phyloP scores from a whole-genome alignment of 2,797 vertebrate species.

The Alosa sapidissima region DNA sequence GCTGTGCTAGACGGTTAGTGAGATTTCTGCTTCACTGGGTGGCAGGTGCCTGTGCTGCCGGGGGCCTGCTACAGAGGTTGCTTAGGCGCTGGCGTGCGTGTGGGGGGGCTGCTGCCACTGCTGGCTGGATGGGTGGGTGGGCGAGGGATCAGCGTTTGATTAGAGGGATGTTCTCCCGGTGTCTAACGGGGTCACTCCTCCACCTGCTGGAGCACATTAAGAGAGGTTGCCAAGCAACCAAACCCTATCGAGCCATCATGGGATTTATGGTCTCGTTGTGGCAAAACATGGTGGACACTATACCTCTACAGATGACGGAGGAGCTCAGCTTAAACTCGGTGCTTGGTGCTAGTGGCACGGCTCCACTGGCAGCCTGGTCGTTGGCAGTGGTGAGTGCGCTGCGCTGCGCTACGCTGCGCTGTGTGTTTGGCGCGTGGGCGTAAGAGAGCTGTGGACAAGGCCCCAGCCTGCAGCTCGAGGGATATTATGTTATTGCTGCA shows the following conservation, averaged over 20 bases:
- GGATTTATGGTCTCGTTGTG: neutral
- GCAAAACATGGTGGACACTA: neutral
- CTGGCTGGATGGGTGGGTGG: neutral
- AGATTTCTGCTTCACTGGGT: neutral
- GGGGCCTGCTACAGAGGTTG: neutral
- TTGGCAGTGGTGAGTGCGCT: constrained; percentile 30
- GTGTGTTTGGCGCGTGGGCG: constrained; percentile 38
- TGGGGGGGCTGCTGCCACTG: neutral
- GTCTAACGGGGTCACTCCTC: constrained; percentile 54
- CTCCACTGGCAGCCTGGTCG: constrained; percentile 20
- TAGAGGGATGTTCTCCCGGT: constrained; percentile 53
- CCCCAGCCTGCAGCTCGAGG: constrained; percentile 59
- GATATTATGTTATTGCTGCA: constrained; percentile 66
- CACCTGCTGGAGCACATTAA: constrained; percentile 51
- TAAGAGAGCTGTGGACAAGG: constrained; percentile 54
- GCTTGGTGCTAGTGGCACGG: neutral
- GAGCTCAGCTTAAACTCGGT: neutral
- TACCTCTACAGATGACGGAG: neutral
- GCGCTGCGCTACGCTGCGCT: constrained; percentile 37
- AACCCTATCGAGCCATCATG: constrained; percentile 47
- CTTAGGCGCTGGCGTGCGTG: neutral
- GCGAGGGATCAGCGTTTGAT: constrained; percentile 56
- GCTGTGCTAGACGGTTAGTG: neutral
- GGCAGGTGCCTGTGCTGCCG: neutral
- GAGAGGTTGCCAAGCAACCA: constrained; percentile 66